phyloP scores from a whole-genome alignment of 2,113 vertebrate species.

The Scomber japonicus region DNA sequence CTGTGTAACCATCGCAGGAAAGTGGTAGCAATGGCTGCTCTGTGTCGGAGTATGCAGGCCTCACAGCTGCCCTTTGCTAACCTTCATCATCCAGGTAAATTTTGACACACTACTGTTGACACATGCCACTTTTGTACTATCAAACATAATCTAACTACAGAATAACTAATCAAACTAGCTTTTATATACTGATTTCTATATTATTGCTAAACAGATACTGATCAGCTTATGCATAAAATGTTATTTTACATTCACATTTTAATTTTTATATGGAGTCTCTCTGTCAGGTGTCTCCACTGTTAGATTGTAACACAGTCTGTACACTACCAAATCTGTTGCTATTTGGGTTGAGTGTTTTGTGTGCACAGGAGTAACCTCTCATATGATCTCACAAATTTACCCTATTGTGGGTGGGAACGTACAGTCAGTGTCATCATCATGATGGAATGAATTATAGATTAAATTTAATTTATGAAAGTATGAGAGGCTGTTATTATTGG shows the following conservation, averaged over 20 bases:
- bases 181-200: neutral
- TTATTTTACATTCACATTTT: neutral
- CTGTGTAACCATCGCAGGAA: slow-evolving; percentile 95
- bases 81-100: slow-evolving; percentile 79
- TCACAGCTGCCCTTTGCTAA: slow-evolving; percentile 79
- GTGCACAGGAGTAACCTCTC: neutral
- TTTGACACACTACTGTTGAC: neutral
- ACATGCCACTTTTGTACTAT: neutral
- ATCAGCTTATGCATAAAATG: neutral
- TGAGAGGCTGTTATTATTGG: neutral
- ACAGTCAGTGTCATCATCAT: neutral
- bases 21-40: slow-evolving; percentile 93
- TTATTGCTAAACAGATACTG: neutral
- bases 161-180: neutral
- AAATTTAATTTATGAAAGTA: slow-evolving; percentile 5
- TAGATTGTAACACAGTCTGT: neutral
- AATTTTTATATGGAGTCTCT: too few relatives aligned
- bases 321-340: neutral
- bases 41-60: slow-evolving; percentile 93
- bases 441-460: neutral
- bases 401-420: neutral
- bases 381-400: neutral
- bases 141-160: neutral
- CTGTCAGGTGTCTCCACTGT: neutral
- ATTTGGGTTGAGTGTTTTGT: neutral